Evolutionary conservation across 2,888 invertebrate species (phyloP).

Genomic region (Acleris emargana): DNA sequence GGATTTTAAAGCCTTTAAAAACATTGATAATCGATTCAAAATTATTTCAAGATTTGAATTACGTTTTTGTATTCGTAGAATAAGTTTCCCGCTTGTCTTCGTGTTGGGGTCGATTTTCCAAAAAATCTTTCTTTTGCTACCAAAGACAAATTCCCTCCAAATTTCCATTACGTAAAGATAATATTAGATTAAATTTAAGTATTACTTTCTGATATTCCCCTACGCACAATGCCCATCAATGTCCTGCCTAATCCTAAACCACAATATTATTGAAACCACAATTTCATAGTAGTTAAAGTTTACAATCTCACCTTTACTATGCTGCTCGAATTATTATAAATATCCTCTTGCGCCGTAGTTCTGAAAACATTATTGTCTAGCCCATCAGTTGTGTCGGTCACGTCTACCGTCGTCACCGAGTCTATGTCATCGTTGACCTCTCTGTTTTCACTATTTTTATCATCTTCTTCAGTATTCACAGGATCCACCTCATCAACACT

Average conservation of each 20-base stretch:
- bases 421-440: conserved; percentile 1
- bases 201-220: too few species aligned
- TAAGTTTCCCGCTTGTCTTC: too few species aligned
- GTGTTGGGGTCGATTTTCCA: too few species aligned
- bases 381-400: conserved; percentile 41
- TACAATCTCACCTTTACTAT: conserved; percentile 42
- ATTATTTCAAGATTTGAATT: too few species aligned
- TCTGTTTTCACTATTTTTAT: not conserved
- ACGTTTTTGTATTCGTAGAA: not conserved
- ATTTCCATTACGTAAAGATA: too few species aligned
- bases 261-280: conserved; percentile 24
- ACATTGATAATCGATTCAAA: too few species aligned
- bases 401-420: conserved; percentile 30
- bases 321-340: conserved; percentile 45
- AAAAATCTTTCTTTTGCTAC: too few species aligned
- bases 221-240: not conserved
- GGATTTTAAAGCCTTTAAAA: too few species aligned
- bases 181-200: too few species aligned
- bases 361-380: conserved; percentile 56
- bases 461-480: not conserved
- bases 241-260: not conserved
- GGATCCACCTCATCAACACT: conserved; percentile 10
- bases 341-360: conserved; percentile 42
- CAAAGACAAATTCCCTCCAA: not conserved
- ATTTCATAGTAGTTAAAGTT: conserved; percentile 29